Evolutionary conservation across 2,797 vertebrate genomes (phyloP).

Genomic region (Enteromius viviparus): DNA sequence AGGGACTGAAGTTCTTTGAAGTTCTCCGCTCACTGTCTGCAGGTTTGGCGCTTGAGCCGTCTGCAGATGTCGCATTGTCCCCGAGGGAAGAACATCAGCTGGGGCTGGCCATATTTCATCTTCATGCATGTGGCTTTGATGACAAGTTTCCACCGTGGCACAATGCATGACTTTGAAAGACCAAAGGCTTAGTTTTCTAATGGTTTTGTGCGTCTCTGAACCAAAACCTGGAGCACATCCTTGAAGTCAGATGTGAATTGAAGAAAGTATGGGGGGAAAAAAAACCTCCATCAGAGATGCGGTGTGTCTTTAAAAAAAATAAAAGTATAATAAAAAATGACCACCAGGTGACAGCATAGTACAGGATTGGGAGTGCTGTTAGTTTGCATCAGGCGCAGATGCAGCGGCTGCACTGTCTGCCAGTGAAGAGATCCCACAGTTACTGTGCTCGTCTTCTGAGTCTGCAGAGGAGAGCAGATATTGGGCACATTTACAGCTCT

Average conservation of each 20-base stretch:
- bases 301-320: not conserved
- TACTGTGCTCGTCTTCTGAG: conserved; percentile 63
- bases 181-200: not conserved
- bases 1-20: conserved; percentile 15
- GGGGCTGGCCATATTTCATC: not conserved
- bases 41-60: not conserved
- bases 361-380: conserved; percentile 42
- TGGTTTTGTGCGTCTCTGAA: conserved; percentile 11
- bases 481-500: conserved; percentile 58
- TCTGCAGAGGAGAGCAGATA: conserved; percentile 64
- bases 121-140: not conserved
- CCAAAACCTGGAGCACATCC: not conserved
- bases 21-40: not conserved
- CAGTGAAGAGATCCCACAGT: conserved; percentile 56
- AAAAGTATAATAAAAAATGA: conserved; percentile 42
- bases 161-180: not conserved
- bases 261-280: not conserved
- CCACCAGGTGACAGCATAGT: conserved; percentile 60
- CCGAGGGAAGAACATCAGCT: not conserved
- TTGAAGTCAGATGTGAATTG: not conserved
- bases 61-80: not conserved
- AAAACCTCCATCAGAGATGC: not conserved
- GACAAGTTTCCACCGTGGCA: not conserved
- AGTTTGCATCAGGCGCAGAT: conserved; percentile 60
- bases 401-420: conserved; percentile 57